Conservation (phyloP, 1,140 invertebrate genomes). For the Drosophila pallidifrons region DNA sequence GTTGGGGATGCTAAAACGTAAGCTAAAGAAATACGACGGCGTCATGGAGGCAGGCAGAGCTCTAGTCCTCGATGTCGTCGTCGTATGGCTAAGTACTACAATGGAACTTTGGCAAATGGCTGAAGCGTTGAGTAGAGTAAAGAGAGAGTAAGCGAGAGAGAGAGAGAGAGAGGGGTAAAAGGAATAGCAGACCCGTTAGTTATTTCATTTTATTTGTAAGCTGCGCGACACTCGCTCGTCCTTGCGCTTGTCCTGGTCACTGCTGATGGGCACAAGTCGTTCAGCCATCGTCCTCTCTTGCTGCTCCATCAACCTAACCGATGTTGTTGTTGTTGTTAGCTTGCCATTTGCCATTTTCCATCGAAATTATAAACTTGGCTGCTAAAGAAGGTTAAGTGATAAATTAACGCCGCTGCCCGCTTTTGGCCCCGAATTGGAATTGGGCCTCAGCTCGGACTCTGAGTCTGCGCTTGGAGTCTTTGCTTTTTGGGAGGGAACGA, state of each 20-base stretch:
- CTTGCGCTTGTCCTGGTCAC: slow-evolving; percentile 47
- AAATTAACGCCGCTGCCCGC: slow-evolving; percentile 70
- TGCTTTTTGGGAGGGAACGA: slow-evolving; percentile 17
- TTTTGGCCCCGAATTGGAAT: slow-evolving; percentile 46
- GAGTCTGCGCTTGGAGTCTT: not conserved
- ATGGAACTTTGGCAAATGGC: slow-evolving; percentile 66
- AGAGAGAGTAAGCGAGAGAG: not conserved
- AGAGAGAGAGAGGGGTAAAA: not conserved
- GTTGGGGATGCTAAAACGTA: slow-evolving; percentile 44
- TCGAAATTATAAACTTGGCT: slow-evolving; percentile 82
- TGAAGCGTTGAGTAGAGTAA: slow-evolving; percentile 16
- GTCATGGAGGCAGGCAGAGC: slow-evolving; percentile 41
- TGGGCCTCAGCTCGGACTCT: slow-evolving; percentile 9
- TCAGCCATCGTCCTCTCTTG: slow-evolving; percentile 50
- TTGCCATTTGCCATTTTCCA: slow-evolving; percentile 28
- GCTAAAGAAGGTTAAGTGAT: slow-evolving; percentile 81
- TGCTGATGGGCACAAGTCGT: slow-evolving; percentile 76
- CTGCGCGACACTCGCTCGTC: slow-evolving; percentile 25
- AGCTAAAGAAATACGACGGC: slow-evolving; percentile 74
- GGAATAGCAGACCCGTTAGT: slow-evolving; percentile 52
- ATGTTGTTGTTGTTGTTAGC: slow-evolving; percentile 42
- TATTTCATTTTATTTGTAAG: slow-evolving; percentile 73
- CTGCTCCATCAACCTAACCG: slow-evolving; percentile 10
- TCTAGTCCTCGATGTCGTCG: slow-evolving; percentile 10
- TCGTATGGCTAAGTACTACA: slow-evolving; percentile 65